phyloP scores from a whole-genome alignment of 1,140 invertebrate genomes.

The Anthonomus grandis region DNA sequence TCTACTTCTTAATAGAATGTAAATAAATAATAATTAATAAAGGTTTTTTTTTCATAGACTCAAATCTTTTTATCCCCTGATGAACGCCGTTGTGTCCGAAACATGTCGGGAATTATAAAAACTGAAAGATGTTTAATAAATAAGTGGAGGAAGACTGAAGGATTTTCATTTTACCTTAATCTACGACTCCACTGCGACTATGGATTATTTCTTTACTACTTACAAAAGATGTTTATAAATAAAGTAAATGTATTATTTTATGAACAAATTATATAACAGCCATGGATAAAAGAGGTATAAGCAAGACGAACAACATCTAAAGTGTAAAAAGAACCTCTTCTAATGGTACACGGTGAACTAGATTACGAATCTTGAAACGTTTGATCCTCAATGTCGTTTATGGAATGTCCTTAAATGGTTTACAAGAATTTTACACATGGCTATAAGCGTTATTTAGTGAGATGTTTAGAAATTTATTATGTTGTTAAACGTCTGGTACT shows the following conservation, averaged over 20 bases:
- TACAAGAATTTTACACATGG: not conserved
- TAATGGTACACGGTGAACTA: constrained; percentile 19
- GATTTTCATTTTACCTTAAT: not conserved
- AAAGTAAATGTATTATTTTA: not conserved
- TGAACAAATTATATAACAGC: not conserved
- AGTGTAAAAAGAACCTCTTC: too few relatives aligned
- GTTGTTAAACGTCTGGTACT: too few relatives aligned
- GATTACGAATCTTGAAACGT: constrained; percentile 25
- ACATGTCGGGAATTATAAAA: too few relatives aligned
- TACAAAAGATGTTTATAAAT: not conserved
- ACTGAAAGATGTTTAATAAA: too few relatives aligned
- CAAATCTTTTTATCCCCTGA: too few relatives aligned
- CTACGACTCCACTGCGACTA: not conserved
- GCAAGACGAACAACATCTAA: not conserved
- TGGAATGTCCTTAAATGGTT: constrained; percentile 11
- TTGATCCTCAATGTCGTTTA: constrained; percentile 8
- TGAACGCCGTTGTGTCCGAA: too few relatives aligned
- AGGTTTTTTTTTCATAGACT: too few relatives aligned
- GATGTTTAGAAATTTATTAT: too few relatives aligned
- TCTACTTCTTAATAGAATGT: too few relatives aligned
- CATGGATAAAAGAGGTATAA: constrained; percentile 2
- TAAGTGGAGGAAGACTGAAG: not conserved
- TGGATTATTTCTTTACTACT: not conserved
- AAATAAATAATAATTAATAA: too few relatives aligned
- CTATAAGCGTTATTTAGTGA: too few relatives aligned